These are phyloP conservation scores for Collichthys lucidus DNA, from an alignment of 2,113 vertebrate genomes.

Conservation along the genomic window DNA sequence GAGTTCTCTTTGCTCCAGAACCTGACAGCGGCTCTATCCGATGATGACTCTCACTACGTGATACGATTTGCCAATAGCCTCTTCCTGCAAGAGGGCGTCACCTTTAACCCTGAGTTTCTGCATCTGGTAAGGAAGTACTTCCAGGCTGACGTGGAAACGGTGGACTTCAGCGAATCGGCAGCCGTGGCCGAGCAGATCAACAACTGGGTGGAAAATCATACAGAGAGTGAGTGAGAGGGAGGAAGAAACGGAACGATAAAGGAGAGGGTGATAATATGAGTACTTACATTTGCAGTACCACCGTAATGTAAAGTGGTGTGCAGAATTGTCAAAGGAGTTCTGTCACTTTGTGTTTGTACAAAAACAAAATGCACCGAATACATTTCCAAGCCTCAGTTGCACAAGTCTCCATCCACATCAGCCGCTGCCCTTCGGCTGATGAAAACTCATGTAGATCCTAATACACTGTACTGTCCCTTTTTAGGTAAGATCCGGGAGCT, in stretches of 20 bases:
- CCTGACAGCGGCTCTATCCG: conserved; percentile 85
- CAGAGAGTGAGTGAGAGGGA: conserved; percentile 89
- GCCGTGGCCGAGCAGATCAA: conserved; percentile 93
- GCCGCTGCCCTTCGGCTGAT: background rate
- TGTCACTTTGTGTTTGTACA: background rate
- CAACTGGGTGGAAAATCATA: conserved; percentile 96
- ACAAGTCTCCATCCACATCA: background rate
- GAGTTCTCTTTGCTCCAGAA: conserved; percentile 93
- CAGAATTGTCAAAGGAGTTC: background rate
- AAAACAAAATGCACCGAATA: background rate
- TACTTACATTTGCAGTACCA: background rate
- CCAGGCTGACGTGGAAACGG: conserved; percentile 88
- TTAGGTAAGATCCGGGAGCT: conserved; percentile 92
- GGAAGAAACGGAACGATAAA: background rate
- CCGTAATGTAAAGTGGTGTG: background rate
- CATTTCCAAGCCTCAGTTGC: conserved; percentile 4
- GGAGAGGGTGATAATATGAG: background rate
- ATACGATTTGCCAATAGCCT: conserved; percentile 93
- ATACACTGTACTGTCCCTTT: background rate
- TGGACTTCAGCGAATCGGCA: conserved; percentile 92
- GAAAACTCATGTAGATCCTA: background rate
- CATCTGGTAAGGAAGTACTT: conserved; percentile 94
- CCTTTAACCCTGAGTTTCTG: conserved; percentile 92
- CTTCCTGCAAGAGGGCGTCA: conserved; percentile 92
- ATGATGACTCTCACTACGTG: conserved; percentile 88